phyloP scores from a whole-genome alignment of 2,888 invertebrate genomes.

The Incurvaria masculella region DNA sequence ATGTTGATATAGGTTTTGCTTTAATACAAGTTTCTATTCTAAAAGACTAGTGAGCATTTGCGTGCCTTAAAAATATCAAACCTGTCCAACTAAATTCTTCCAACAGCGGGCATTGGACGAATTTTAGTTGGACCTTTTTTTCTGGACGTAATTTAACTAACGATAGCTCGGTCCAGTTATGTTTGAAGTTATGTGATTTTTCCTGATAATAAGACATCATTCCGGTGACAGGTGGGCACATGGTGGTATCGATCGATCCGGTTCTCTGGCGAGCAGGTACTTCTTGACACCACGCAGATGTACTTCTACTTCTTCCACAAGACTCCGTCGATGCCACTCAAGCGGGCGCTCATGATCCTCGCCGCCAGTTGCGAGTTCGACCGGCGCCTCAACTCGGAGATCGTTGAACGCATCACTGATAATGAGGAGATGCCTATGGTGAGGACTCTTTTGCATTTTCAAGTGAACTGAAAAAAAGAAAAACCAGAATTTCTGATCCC shows the following conservation, averaged over 20 bases:
- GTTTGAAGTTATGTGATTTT: too few relatives aligned
- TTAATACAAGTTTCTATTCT: too few relatives aligned
- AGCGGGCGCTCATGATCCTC: conserved; percentile 94
- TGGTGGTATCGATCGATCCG: conserved; percentile 99
- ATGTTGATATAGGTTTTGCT: too few relatives aligned
- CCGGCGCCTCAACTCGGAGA: conserved; percentile 89
- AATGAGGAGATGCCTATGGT: conserved; percentile 92
- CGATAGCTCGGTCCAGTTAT: too few relatives aligned
- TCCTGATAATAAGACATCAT: too few relatives aligned
- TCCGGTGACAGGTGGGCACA: conserved; percentile 74
- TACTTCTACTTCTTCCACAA: conserved; percentile 96
- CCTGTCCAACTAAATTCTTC: too few relatives aligned
- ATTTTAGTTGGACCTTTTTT: too few relatives aligned
- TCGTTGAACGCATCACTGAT: conserved; percentile 88
- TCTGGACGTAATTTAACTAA: too few relatives aligned
- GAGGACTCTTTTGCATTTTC: conserved; percentile 25
- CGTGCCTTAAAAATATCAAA: too few relatives aligned
- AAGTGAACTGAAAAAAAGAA: not conserved
- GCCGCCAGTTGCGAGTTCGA: conserved; percentile 97
- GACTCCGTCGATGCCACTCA: conserved; percentile 92
- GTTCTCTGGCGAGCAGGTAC: conserved; percentile 95
- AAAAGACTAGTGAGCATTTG: too few relatives aligned
- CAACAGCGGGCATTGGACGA: too few relatives aligned
- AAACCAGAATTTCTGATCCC: too few relatives aligned
- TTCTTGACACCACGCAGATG: conserved; percentile 95